Percentiles rank a stretch among this genome's conserved stretches.
These are phyloP conservation scores for Scopus umbretta DNA, from an alignment of 2,113 vertebrate genomes.

Conservation along the genomic window DNA sequence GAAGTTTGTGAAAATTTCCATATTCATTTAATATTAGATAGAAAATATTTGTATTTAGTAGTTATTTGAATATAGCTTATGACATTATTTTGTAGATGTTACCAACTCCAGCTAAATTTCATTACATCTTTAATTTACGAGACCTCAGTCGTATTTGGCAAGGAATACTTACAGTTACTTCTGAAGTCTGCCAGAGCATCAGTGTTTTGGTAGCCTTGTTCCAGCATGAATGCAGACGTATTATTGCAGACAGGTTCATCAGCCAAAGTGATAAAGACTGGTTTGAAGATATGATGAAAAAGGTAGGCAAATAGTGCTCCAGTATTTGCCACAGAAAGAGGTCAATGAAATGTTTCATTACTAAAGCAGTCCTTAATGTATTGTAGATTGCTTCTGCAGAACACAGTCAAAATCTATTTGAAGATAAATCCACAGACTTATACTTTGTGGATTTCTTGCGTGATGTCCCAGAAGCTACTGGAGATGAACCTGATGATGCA, in stretches of 20 bases:
- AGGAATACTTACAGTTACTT: constrained; percentile 75
- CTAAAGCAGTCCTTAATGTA: neutral
- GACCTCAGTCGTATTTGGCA: constrained; percentile 87
- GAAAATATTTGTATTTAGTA: neutral
- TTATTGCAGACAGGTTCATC: constrained; percentile 81
- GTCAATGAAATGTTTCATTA: neutral
- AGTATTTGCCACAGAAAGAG: neutral
- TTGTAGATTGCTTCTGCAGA: constrained; percentile 72
- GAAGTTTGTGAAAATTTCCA: neutral
- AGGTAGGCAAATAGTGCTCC: constrained; percentile 43
- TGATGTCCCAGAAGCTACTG: constrained; percentile 73
- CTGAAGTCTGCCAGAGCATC: constrained; percentile 72
- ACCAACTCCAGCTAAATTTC: constrained; percentile 85
- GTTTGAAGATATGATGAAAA: constrained; percentile 70
- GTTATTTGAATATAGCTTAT: neutral
- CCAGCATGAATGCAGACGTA: constrained; percentile 79
- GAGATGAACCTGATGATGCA: constrained; percentile 75
- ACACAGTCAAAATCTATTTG: constrained; percentile 65
- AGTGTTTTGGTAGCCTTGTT: constrained; percentile 76
- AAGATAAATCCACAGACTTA: constrained; percentile 54
- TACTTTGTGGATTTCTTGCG: constrained; percentile 85
- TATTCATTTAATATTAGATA: neutral
- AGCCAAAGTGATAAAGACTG: constrained; percentile 71
- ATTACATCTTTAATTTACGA: constrained; percentile 86
- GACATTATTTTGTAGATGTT: constrained; percentile 75